These are phyloP conservation scores for Perdix hodgsoniae DNA, from an alignment of 2,797 vertebrate species.

Conservation along the genomic window DNA sequence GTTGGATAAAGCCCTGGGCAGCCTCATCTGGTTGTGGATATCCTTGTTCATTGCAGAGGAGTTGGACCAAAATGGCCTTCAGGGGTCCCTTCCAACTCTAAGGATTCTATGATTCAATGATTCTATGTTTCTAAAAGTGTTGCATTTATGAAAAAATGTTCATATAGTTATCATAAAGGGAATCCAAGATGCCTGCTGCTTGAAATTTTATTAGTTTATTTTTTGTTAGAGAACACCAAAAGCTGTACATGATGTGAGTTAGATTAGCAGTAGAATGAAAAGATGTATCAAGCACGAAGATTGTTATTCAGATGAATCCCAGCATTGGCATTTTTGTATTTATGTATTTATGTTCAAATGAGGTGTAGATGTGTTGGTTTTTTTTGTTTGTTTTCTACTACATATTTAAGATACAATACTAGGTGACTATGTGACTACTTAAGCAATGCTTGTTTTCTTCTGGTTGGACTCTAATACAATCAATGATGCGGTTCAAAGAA, in stretches of 20 bases:
- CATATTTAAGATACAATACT: neutral
- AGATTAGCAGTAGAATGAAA: neutral
- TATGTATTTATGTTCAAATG: neutral
- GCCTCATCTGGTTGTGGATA: too few species aligned
- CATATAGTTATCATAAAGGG: neutral
- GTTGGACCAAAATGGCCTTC: too few species aligned
- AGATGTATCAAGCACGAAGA: neutral
- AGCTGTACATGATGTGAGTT: neutral
- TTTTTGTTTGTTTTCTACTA: neutral
- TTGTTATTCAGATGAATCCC: neutral
- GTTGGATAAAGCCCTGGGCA: too few species aligned
- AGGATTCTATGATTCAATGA: too few species aligned
- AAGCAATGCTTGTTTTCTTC: neutral
- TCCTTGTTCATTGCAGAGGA: too few species aligned
- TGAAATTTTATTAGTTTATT: neutral
- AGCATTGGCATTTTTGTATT: neutral
- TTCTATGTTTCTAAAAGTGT: neutral
- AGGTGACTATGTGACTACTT: neutral
- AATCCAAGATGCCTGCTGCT: neutral
- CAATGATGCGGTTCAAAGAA: neutral
- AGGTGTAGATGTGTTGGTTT: neutral
- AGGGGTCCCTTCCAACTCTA: too few species aligned
- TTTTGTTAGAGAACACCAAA: neutral
- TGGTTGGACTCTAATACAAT: fast-evolving
- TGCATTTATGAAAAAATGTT: neutral